These are phyloP conservation scores for Illadopsis cleaveri DNA, from an alignment of 2,113 vertebrate genomes.

Conservation along the genomic window DNA sequence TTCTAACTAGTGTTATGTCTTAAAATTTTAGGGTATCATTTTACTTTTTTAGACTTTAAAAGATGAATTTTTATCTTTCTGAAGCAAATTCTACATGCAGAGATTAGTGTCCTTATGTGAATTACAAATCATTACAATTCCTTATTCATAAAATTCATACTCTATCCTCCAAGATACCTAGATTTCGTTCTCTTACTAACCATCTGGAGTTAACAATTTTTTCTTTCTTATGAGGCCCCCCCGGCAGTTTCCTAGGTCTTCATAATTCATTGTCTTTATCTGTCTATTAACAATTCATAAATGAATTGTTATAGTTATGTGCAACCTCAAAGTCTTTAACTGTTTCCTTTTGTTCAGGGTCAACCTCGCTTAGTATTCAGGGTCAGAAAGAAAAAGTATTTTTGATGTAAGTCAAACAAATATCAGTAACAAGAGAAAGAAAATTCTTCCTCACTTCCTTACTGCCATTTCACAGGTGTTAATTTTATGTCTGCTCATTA, in stretches of 20 bases:
- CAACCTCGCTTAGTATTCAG: neutral
- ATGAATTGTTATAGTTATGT: neutral
- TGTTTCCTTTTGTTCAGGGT: neutral
- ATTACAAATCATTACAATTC: neutral
- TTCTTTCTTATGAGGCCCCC: neutral
- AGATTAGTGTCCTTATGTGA: neutral
- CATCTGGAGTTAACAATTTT: neutral
- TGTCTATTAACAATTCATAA: neutral
- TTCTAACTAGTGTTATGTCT: neutral
- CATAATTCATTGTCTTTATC: neutral
- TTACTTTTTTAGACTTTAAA: neutral
- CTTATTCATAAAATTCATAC: neutral
- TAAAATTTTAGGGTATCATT: neutral
- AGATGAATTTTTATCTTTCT: neutral
- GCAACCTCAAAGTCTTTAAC: neutral
- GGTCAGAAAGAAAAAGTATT: neutral
- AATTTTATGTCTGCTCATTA: neutral
- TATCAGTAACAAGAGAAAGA: neutral
- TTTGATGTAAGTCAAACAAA: neutral
- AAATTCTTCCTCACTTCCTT: neutral
- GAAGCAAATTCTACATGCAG: neutral
- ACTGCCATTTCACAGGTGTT: neutral
- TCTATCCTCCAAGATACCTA: neutral
- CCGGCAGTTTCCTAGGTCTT: neutral
- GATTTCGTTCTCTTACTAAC: neutral